Evolutionary conservation across 2,113 vertebrate species (phyloP), one percentile per base, ranked within the genome.

Genomic region (Nansenia antarctica): DNA sequence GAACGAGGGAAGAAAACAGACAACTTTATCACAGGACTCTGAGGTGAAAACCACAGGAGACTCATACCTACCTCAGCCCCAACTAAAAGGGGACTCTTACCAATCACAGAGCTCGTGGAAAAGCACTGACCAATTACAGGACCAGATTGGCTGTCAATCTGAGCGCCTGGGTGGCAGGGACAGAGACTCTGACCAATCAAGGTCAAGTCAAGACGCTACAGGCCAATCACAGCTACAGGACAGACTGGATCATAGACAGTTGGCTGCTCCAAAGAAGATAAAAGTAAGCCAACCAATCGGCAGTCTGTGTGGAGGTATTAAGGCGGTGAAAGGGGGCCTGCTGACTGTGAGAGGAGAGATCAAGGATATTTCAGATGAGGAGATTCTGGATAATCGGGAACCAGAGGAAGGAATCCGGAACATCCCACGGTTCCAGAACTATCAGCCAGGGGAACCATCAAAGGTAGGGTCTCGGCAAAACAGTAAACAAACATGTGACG

Each of bases 391-490:
- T 71, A 95, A 95, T 77, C 91, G 92, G 18, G 94, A 95, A 64
- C 92, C 94, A 1, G 92, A 92, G 49, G 94, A 95, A 2, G 93
- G 84, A 22, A 95, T 99, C 76, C 86, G 86, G 64, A 90, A 66
- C 65, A 94, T 98, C 72, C 90, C 93, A 42, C 88, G 92, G 80
- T 98, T 98, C 90, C 86, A 86, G 1, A 95, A 93, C 80, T 98
- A 98, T 88, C 91, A 87, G 71, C 89, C 90, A 7, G 97, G 97
- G 70, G 86, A 93, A 54, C 93, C 95, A 27, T 96, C 86, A 72
- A 93, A 93, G 93, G 97, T 98, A 78, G 35, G 73, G 53, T 18
- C 14, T 42, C 39, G 18, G 18, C 39, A 5, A 15, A 42, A 58
- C 4, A 30, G 20, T 5, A 18, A 42, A 42, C 39, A 5, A 42